Evolutionary conservation across 2,113 vertebrate genomes (phyloP).

Genomic region (Callopanchax toddi): DNA sequence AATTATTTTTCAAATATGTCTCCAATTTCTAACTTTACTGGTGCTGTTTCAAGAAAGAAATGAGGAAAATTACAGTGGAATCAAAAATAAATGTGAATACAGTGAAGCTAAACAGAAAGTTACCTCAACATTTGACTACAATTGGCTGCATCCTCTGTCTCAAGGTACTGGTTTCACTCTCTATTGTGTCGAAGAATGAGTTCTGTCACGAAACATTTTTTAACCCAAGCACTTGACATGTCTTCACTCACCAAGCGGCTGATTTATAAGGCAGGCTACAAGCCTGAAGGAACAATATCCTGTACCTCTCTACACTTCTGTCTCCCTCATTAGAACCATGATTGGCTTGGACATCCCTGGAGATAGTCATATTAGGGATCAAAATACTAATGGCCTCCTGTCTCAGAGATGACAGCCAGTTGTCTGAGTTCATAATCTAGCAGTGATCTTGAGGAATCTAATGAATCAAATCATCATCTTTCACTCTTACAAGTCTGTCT

Average conservation of each 20-base stretch:
- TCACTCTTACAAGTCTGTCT: conserved; percentile 48
- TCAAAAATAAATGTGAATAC: neutral
- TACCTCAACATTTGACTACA: neutral
- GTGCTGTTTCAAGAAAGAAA: neutral
- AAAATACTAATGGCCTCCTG: conserved; percentile 57
- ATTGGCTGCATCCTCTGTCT: conserved; percentile 7
- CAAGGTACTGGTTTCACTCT: conserved; percentile 13
- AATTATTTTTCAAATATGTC: neutral
- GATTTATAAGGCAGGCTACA: conserved; percentile 65
- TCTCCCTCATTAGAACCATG: conserved; percentile 64
- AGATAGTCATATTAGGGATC: conserved; percentile 59
- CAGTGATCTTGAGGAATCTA: conserved; percentile 60
- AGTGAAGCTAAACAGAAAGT: conserved; percentile 2
- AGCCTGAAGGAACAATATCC: conserved; percentile 68
- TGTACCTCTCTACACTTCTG: conserved; percentile 51
- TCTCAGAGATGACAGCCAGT: conserved; percentile 64
- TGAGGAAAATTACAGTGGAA: neutral
- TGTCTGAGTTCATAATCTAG: conserved; percentile 64
- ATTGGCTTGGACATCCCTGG: conserved; percentile 69
- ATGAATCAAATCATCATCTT: conserved; percentile 66
- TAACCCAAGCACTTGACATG: conserved; percentile 54
- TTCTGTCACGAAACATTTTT: conserved; percentile 48
- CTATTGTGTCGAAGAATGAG: conserved; percentile 31
- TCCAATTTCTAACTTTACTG: neutral
- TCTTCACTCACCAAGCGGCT: conserved; percentile 49